Evolutionary conservation across 2,113 vertebrate genomes (phyloP).

Genomic region (Atherinomorus stipes): DNA sequence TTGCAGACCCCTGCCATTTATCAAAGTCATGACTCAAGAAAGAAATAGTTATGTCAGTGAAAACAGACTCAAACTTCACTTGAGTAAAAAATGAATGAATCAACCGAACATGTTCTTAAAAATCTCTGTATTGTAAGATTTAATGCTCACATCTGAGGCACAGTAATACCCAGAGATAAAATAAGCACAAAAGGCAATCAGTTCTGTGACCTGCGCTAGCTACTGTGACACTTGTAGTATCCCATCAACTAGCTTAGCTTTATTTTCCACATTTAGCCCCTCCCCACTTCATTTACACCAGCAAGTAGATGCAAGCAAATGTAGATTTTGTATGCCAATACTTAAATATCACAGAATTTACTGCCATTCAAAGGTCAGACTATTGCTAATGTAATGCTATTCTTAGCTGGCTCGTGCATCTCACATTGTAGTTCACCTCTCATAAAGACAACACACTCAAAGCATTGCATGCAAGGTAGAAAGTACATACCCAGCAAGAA

Average conservation of each 20-base stretch:
- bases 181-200: slow-evolving; percentile 37
- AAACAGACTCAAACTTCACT: no score
- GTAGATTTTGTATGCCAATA: slow-evolving; percentile 17
- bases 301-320: slow-evolving; percentile 31
- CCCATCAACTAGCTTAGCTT: slow-evolving; percentile 47
- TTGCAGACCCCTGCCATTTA: no score
- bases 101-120: no score
- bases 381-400: slow-evolving; percentile 24
- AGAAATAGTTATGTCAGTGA: no score
- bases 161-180: slow-evolving; percentile 52
- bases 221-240: slow-evolving; percentile 27
- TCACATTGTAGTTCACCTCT: slow-evolving; percentile 36
- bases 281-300: slow-evolving; percentile 53
- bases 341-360: slow-evolving; percentile 25
- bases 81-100: no score
- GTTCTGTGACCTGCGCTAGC: slow-evolving; percentile 19
- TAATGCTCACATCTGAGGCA: slow-evolving; percentile 69
- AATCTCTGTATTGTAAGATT: slow-evolving; percentile 39
- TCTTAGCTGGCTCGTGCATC: slow-evolving; percentile 33
- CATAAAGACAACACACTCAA: slow-evolving; percentile 47
- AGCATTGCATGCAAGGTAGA: slow-evolving; percentile 63
- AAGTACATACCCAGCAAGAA: slow-evolving; percentile 40
- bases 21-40: no score
- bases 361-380: slow-evolving; percentile 32
- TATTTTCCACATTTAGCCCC: slow-evolving; percentile 61